phyloP scores from a whole-genome alignment of 2,113 vertebrate genomes.

The Tenrec ecaudatus region DNA sequence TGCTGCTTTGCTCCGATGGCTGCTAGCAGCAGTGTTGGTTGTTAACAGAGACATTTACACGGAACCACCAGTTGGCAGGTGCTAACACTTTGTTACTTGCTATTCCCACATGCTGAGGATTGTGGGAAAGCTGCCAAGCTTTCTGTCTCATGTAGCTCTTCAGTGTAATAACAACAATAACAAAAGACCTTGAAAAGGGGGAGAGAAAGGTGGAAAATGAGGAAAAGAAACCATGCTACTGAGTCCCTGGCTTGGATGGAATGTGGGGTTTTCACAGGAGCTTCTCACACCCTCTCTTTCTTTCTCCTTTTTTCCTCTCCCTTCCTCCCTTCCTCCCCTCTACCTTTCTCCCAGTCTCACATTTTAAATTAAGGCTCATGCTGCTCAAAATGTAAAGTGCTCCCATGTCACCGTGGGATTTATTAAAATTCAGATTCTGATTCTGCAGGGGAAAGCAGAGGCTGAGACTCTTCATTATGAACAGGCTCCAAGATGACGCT shows the following conservation, averaged over 20 bases:
- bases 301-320: background rate
- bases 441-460: background rate
- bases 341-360: background rate
- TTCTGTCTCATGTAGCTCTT: constrained; percentile 90
- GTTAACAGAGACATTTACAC: constrained; percentile 99
- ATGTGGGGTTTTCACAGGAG: background rate
- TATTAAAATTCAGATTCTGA: background rate
- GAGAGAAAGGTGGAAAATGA: constrained; percentile 58
- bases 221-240: constrained; percentile 62
- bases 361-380: constrained; percentile 1
- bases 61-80: constrained; percentile 99
- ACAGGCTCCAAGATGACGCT: background rate
- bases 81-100: constrained; percentile 94
- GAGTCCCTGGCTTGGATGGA: constrained; percentile 48
- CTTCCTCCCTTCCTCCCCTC: no score
- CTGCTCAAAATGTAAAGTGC: constrained; percentile 9
- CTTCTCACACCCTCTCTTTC: background rate
- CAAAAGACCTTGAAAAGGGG: constrained; percentile 71
- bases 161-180: constrained; percentile 84
- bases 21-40: constrained; percentile 91
- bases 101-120: constrained; percentile 97
- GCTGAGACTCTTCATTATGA: background rate
- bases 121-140: constrained; percentile 98
- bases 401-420: background rate
- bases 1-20: constrained; percentile 92